phyloP scores from a whole-genome alignment of 2,888 invertebrate genomes.

The Argynnis bischoffii region DNA sequence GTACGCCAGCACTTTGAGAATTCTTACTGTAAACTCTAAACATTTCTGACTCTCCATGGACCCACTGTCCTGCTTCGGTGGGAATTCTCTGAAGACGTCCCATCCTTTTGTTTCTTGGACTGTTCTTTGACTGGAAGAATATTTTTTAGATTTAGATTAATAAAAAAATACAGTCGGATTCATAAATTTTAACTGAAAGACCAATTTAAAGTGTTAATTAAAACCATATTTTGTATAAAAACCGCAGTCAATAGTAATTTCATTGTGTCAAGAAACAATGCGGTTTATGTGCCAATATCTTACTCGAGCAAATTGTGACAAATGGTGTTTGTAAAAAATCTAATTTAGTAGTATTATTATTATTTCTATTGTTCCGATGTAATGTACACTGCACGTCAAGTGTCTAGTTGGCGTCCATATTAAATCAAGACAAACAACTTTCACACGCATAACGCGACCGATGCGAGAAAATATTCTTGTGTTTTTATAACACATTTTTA shows the following conservation, averaged over 20 bases:
- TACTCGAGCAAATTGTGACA: background rate
- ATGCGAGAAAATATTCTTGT: conserved; percentile 58
- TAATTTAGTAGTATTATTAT: conserved; percentile 11
- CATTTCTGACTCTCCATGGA: conserved; percentile 94
- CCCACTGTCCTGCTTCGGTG: conserved; percentile 93
- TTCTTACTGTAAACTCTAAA: conserved; percentile 91
- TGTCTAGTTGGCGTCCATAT: conserved; percentile 42
- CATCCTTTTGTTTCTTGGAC: conserved; percentile 96
- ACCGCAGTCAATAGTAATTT: background rate
- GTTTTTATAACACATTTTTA: conserved; percentile 41
- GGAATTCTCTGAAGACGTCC: conserved; percentile 97
- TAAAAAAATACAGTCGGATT: background rate
- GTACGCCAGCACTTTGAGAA: conserved; percentile 93
- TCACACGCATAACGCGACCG: conserved; percentile 59
- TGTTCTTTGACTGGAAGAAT: conserved; percentile 87
- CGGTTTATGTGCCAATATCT: background rate
- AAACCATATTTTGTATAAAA: background rate
- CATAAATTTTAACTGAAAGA: too few species aligned
- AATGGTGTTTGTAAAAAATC: background rate
- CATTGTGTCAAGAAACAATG: conserved; percentile 3
- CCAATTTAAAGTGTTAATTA: too few species aligned
- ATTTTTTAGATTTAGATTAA: conserved; percentile 18
- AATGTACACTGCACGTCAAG: conserved; percentile 18
- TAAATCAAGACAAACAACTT: conserved; percentile 70
- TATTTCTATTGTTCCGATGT: conserved; percentile 9